A percentile compares a stretch with the other conserved stretches of the same genome.
Evolutionary conservation across 2,888 invertebrate species (phyloP).

Genomic region (Rhagophthalmus giganteus): DNA sequence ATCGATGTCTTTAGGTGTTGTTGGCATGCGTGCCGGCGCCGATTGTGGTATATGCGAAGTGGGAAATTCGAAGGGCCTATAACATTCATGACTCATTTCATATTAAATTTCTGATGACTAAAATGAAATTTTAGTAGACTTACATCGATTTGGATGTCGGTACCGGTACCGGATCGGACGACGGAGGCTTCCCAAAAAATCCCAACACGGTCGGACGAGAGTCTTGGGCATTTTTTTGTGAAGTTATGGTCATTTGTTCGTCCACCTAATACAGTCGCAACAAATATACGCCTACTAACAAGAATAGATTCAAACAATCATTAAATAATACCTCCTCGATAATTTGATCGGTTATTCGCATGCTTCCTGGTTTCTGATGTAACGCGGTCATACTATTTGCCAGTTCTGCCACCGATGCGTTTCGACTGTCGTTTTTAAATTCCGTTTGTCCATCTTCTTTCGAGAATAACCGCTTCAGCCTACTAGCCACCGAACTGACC

Average conservation of each 20-base stretch:
- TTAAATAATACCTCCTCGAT: conserved; percentile 64
- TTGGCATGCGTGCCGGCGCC: conserved; percentile 19
- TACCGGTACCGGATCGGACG: conserved; percentile 55
- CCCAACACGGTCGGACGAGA: conserved; percentile 66
- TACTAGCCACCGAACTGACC: conserved; percentile 76
- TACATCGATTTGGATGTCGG: conserved; percentile 46
- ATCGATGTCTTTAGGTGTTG: conserved; percentile 30
- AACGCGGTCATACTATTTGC: conserved; percentile 49
- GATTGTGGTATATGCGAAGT: conserved; percentile 9
- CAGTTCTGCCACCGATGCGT: conserved; percentile 41
- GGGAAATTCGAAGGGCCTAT: conserved; percentile 13
- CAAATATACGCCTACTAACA: not conserved
- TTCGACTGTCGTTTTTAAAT: conserved; percentile 23
- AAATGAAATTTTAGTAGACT: not conserved
- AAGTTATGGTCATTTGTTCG: conserved; percentile 80
- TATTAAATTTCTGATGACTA: too few species aligned
- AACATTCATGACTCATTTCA: not conserved
- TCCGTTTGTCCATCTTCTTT: conserved; percentile 67
- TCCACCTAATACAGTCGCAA: conserved; percentile 61
- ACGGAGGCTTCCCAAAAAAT: conserved; percentile 59
- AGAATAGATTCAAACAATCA: not conserved
- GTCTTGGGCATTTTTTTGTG: conserved; percentile 62
- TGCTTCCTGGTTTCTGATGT: conserved; percentile 57
- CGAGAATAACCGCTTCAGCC: conserved; percentile 75
- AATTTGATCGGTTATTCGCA: conserved; percentile 71